Percentiles rank a stretch among this genome's conserved stretches.
Evolutionary conservation across 2,888 invertebrate genomes (phyloP).

Genomic region (Harmothoe impar): DNA sequence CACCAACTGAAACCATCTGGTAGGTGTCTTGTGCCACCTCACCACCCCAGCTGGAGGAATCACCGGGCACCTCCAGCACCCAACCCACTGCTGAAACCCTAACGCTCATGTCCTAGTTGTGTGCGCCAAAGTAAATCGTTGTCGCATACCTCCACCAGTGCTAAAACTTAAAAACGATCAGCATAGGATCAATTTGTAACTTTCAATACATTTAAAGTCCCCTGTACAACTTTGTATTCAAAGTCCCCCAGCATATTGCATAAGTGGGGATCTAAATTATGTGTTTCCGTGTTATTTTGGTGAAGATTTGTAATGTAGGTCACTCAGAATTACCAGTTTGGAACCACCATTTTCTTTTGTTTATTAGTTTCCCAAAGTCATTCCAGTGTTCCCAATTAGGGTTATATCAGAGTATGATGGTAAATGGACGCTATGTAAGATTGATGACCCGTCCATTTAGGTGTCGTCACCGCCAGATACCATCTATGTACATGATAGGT

Average conservation of each 20-base stretch:
- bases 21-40: conserved; percentile 7
- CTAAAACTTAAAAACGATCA: neutral
- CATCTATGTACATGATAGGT: neutral
- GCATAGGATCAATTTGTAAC: neutral
- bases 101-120: neutral
- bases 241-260: no score
- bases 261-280: neutral
- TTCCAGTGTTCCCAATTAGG: no score
- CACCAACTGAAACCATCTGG: conserved; percentile 23
- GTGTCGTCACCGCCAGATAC: conserved; percentile 23
- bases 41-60: conserved; percentile 14
- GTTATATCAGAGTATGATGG: neutral
- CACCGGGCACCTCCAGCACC: neutral
- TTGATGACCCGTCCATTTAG: neutral
- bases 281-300: neutral
- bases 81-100: neutral
- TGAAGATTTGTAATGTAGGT: neutral
- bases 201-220: no score
- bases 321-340: no score
- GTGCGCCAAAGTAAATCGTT: neutral
- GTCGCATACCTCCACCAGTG: no score
- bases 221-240: no score
- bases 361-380: no score
- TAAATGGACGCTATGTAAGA: no score
- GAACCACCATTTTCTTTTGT: no score